Evolutionary conservation across 2,797 vertebrate genomes (phyloP).

Genomic region (Trachops cirrhosus): DNA sequence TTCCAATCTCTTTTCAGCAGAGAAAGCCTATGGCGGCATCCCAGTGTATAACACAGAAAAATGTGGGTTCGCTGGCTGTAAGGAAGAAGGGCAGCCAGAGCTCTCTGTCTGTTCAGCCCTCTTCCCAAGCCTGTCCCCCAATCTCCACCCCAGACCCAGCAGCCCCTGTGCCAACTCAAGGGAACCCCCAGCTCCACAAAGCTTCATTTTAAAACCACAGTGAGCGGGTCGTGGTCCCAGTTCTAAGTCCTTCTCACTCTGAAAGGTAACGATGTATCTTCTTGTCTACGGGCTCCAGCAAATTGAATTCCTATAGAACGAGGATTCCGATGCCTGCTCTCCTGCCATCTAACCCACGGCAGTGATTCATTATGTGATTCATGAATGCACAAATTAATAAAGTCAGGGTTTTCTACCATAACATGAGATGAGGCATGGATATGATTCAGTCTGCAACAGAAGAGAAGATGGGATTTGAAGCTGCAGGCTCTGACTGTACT

Average conservation of each 20-base stretch:
- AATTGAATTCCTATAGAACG: background rate
- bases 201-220: background rate
- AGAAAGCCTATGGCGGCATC: background rate
- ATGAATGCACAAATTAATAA: background rate
- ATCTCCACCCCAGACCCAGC: background rate
- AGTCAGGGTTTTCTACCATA: background rate
- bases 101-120: background rate
- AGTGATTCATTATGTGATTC: background rate
- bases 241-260: background rate
- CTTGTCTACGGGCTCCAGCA: background rate
- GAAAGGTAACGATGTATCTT: background rate
- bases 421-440: background rate
- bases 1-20: background rate
- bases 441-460: background rate
- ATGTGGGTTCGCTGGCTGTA: background rate
- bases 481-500: background rate
- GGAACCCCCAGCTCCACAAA: background rate
- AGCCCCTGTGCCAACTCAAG: no score
- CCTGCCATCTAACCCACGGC: background rate
- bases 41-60: background rate
- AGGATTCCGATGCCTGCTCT: background rate
- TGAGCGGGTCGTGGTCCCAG: background rate
- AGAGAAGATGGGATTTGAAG: background rate
- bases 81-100: background rate
- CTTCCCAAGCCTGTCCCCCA: background rate